Base-by-base conservation (phyloP, 2,113 vertebrate species). In the Ceyx melanurus region DNA sequence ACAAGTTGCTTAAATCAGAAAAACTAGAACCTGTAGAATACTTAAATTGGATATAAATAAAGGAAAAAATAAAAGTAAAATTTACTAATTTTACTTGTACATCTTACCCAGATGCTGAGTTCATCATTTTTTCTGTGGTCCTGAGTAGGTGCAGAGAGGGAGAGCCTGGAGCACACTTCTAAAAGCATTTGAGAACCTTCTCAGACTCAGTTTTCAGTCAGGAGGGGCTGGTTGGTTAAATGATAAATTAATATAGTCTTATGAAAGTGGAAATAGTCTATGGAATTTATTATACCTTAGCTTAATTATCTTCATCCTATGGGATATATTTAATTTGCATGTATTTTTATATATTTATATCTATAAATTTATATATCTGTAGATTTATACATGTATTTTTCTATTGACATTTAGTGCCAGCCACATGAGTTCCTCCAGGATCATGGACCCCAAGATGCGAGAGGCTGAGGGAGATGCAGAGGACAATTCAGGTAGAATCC, bases 381-480 rank as follows among this genome's bases (percentile, higher is more conserved):
- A 37, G 10, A 37, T 37, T 37, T 37, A 37, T 37, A 37, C 37
- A 37, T 37, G 37, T 37, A 37, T 37, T 37, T 37, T 37, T 37
- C 37, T 10, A 37, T 37, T 37, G 37, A 37, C 10, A 37, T 37
- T 37, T 37, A 98, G 97, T 77, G 96, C 97, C 86, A 89, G 81
- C 65, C 86, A 56, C 73, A 94, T 97, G 96, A 97, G 88, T 82
- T 97, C 97, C 28, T 92, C 94, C 33, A 97, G 88, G 86, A 90
- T 79, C 68, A 99, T 98, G 98, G 98, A 99, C 84, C 82, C 94
- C 53, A 98, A 98, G 84, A 91, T 97, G 78, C 97, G 97, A 90
- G 98, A 99, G 40, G 70, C 92, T 23, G 98, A 98, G 82, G 98
- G 97, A 89, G 97, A 97, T 82, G 96, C 96, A 48, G 99, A 99